Conservation (phyloP, 2,888 invertebrate genomes). For the Mythimna impura region DNA sequence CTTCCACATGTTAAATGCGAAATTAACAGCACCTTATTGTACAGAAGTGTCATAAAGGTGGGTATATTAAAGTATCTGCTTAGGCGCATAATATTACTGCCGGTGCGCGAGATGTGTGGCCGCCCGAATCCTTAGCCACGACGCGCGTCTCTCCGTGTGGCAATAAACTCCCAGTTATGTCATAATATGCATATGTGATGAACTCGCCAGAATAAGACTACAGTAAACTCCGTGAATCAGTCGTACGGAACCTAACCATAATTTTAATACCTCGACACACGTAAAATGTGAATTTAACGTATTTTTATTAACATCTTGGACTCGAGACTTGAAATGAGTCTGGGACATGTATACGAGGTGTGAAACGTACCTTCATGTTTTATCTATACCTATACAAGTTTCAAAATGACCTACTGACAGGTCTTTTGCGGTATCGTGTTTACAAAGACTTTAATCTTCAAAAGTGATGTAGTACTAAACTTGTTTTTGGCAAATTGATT, state of each 20-base stretch:
- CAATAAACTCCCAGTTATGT: slow-evolving; percentile 86
- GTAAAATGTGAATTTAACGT: slow-evolving; percentile 62
- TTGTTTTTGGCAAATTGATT: slow-evolving; percentile 38
- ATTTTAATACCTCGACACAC: slow-evolving; percentile 63
- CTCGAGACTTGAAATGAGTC: slow-evolving; percentile 29
- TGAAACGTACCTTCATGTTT: slow-evolving; percentile 4
- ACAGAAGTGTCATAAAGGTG: slow-evolving; percentile 80
- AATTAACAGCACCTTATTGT: slow-evolving; percentile 74
- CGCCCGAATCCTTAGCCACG: slow-evolving; percentile 82
- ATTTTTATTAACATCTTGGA: slow-evolving; percentile 58
- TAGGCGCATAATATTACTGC: slow-evolving; percentile 78
- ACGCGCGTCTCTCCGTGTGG: slow-evolving; percentile 84
- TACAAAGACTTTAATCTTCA: slow-evolving; percentile 28
- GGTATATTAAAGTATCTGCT: slow-evolving; percentile 79
- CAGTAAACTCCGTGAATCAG: slow-evolving; percentile 79
- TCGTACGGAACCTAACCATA: slow-evolving; percentile 68
- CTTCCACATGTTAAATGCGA: slow-evolving; percentile 67
- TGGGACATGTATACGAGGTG: slow-evolving; percentile 8
- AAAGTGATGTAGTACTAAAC: slow-evolving; percentile 33
- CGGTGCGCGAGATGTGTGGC: slow-evolving; percentile 61
- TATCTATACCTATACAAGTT: neutral
- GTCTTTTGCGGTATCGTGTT: slow-evolving; percentile 7
- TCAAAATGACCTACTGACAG: neutral
- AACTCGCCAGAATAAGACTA: slow-evolving; percentile 76
- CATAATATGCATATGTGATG: slow-evolving; percentile 88